Evolutionary conservation across 64 coral and sea anemone genomes (phyloP).

Genomic region (Porites australiensis): DNA sequence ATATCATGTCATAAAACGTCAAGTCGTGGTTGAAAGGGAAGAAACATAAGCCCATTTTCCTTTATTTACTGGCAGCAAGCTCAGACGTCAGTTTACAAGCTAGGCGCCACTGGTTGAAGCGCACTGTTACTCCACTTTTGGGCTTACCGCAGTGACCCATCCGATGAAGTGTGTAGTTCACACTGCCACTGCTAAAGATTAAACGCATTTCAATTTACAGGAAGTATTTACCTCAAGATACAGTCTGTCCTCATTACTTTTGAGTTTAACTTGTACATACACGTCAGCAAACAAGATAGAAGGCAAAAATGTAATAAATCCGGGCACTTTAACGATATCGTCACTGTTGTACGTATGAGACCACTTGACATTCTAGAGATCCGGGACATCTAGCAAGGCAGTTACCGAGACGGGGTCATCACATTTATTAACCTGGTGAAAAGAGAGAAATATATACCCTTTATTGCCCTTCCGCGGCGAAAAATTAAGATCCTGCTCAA

Average conservation of each 20-base stretch:
- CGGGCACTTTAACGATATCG: slow-evolving; percentile 66
- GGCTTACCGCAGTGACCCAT: too few species aligned
- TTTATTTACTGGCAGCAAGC: slow-evolving; percentile 5
- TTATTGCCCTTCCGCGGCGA: too few species aligned
- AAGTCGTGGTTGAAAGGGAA: too few species aligned
- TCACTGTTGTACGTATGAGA: slow-evolving; percentile 75
- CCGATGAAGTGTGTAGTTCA: slow-evolving; percentile 32
- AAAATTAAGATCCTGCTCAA: too few species aligned
- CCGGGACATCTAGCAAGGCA: slow-evolving; percentile 43
- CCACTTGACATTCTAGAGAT: slow-evolving; percentile 51
- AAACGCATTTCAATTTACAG: not conserved
- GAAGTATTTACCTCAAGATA: slow-evolving; percentile 29
- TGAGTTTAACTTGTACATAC: slow-evolving; percentile 53
- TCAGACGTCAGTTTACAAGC: too few species aligned
- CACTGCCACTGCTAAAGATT: slow-evolving; percentile 8
- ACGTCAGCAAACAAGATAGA: slow-evolving; percentile 26
- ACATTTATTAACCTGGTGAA: slow-evolving; percentile 65
- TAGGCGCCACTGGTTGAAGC: too few species aligned
- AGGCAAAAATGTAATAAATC: slow-evolving; percentile 30
- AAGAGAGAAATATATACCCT: not conserved
- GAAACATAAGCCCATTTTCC: not conserved
- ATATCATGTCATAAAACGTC: not conserved
- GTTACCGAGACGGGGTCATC: slow-evolving; percentile 66
- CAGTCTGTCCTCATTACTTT: slow-evolving; percentile 8
- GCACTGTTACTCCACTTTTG: too few species aligned